Conservation (phyloP, 2,888 invertebrate genomes). For the Girardia tigrina region DNA sequence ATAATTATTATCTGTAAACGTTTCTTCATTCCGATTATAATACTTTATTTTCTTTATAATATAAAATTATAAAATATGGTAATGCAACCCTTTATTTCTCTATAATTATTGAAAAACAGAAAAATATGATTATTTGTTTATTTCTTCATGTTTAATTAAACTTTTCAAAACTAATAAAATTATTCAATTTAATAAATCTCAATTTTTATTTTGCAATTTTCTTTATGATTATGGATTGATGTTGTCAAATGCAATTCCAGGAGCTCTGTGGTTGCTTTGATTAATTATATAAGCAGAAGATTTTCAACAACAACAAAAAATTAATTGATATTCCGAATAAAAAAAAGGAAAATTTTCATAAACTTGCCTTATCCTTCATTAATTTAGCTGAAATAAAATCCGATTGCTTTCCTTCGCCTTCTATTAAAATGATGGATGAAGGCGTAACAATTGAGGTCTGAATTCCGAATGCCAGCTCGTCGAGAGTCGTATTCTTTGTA, state of each 20-base stretch:
- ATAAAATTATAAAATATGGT: no score
- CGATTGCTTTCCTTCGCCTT: slow-evolving; percentile 20
- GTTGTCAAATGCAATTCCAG: neutral
- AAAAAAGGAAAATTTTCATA: neutral
- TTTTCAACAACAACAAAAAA: neutral
- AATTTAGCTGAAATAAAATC: slow-evolving; percentile 13
- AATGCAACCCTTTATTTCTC: no score
- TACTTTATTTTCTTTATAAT: no score
- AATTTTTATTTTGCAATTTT: neutral
- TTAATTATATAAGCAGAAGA: neutral
- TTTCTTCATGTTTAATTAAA: no score
- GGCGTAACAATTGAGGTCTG: slow-evolving; percentile 21
- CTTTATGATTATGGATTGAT: neutral
- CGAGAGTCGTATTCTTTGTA: slow-evolving; percentile 28
- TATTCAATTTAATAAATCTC: no score
- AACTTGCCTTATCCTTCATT: slow-evolving; percentile 18
- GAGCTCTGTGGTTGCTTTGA: neutral
- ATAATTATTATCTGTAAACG: no score
- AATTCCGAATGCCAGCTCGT: slow-evolving; percentile 32
- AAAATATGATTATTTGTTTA: no score
- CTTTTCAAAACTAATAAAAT: no score
- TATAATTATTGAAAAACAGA: no score
- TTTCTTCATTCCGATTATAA: no score
- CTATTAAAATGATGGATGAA: neutral
- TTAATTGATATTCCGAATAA: neutral